Evolutionary conservation across 2,888 invertebrate genomes (phyloP), one percentile per base, ranked within the genome.

Genomic region (Pheosia gnoma): DNA sequence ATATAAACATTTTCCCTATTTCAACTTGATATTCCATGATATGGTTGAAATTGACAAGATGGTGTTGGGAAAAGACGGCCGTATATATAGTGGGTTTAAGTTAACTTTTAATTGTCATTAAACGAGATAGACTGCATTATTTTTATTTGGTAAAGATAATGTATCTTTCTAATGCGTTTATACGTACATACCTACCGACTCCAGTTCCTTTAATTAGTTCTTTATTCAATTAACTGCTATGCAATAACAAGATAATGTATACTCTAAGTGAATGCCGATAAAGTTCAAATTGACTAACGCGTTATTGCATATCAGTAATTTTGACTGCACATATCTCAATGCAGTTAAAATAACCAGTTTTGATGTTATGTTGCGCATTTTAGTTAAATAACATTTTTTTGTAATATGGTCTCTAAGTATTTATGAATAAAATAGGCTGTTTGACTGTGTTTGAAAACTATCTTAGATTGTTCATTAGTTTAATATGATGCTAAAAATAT

Each of bases 161-260:
- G 49, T 49, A 49, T 49, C n/a, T 13, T 47, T 39, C 39, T 1
- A 39, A 39, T 6, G 39, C 39, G 8, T 41, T 5, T 41, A 43
- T 9, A 9, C 1, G 8, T 8, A 9, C 1, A 9, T 43, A 43
- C 9, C 47, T n/a, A 47, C 47, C 47, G 47, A 9, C n/a, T n/a
- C 47, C n/a, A 11, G n/a, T n/a, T 47, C 4, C n/a, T 47, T n/a
- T n/a, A 47, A 47, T 3, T n/a, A n/a, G 5, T 11, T 47, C 9
- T 47, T 47, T 9, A 47, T 47, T n/a, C 47, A 47, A 47, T 47
- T 47, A n/a, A 25, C 25, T 51, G 13, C 13, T 49, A 49, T 49
- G 49, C 49, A 49, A 49, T 49, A 49, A 49, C 49, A 49, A 43
- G 43, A 13, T 47, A 47, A 47, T 49, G 11, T 49, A 13, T n/a